Base-by-base conservation (phyloP, 2,888 invertebrate species). In the Carterocephalus palaemon region DNA sequence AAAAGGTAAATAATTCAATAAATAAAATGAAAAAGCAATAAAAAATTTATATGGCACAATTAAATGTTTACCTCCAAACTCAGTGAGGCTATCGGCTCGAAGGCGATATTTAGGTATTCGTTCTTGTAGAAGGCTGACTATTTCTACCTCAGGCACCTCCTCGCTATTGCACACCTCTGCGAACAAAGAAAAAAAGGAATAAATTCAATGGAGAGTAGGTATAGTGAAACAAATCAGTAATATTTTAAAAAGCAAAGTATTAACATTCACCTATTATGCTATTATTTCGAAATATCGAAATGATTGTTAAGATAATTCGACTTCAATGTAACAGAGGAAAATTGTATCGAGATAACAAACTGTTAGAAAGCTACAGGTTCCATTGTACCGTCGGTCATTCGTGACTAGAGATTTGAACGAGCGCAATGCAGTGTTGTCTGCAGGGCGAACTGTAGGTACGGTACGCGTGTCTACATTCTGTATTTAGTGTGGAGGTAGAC, bases 111-210 rank as follows among this genome's bases (percentile, higher is more conserved):
- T 92, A 40, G 98, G 98, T 77, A 98, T 96, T 83, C 96, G 95
- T 81, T 98, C 97, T 87, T 97, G 95, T 60, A 98, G 89, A 60
- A 98, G 89, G 79, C 96, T 96, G 82, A 98, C 93, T 70, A 98
- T 95, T 88, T 98, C 97, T 69, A 98, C 96, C 90, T 98, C 98
- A 53, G 96, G 95, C 82, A 96, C 90, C 83, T 96, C 93, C 78
- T 93, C 95, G 82, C 92, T 93, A 88, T 94, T 95, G 90, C 96
- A 96, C 88, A 97, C 90, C 88, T 97, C 97, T 97, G 91, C 51
- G 55, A 62, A 75, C 77, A 80, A 81, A 70, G 66, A 48, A 65
- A 65, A 57, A 52, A 41, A 40, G 3, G 1, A 26, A 4, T n/a
- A n/a, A 42, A 20, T 34, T 20, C 24, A 28, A 2, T 20, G n/a